Evolutionary conservation across 2,888 invertebrate genomes (phyloP).

Genomic region (Rugalucina vietnamica): DNA sequence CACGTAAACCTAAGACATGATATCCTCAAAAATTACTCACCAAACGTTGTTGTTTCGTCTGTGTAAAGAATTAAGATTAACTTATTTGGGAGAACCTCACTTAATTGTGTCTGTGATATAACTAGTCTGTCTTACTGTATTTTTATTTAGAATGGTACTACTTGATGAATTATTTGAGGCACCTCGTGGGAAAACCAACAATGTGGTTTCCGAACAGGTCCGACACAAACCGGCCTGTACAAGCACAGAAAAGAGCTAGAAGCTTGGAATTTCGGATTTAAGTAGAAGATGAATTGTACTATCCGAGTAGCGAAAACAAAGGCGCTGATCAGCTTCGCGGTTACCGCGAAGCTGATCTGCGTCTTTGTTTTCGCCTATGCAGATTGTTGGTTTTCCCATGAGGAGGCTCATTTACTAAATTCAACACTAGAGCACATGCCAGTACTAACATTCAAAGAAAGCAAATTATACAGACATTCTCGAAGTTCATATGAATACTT

Average conservation of each 20-base stretch:
- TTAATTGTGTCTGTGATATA: constrained; percentile 37
- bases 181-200: too few species aligned
- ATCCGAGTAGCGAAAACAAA: too few species aligned
- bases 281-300: too few species aligned
- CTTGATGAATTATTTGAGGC: constrained; percentile 31
- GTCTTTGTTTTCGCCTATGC: too few species aligned
- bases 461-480: constrained; percentile 29
- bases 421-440: constrained; percentile 27
- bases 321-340: too few species aligned
- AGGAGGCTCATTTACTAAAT: neutral
- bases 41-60: constrained; percentile 50
- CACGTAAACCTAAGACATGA: constrained; percentile 40
- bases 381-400: too few species aligned
- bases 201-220: too few species aligned
- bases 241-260: too few species aligned
- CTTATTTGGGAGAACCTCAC: constrained; percentile 22
- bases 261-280: too few species aligned
- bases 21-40: constrained; percentile 29
- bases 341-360: too few species aligned
- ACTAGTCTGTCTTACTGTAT: constrained; percentile 39
- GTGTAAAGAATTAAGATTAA: constrained; percentile 31
- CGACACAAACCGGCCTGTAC: too few species aligned
- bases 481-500: constrained; percentile 38
- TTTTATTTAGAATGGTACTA: constrained; percentile 32
- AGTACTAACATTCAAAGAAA: constrained; percentile 29